phyloP scores from a whole-genome alignment of 2,797 vertebrate species.

The Salarias fasciatus region DNA sequence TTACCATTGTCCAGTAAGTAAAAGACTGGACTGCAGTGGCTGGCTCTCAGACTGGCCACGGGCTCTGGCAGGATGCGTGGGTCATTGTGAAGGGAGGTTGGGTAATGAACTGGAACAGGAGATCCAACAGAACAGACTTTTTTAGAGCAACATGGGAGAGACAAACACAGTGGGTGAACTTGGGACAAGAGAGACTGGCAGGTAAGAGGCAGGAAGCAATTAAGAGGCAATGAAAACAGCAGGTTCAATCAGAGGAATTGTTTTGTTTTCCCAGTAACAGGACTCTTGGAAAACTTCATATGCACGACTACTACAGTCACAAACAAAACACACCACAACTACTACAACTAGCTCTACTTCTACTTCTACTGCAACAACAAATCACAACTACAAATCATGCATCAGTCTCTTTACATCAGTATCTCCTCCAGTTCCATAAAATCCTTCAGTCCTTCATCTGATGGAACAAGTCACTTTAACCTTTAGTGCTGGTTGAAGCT shows the following conservation, averaged over 20 bases:
- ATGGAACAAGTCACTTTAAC: constrained; percentile 15
- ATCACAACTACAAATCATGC: background rate
- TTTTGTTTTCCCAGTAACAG: constrained; percentile 4
- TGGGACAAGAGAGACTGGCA: constrained; percentile 53
- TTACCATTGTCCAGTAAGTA: constrained; percentile 90
- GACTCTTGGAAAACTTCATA: background rate
- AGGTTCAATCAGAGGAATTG: constrained; percentile 28
- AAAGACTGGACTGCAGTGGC: constrained; percentile 88
- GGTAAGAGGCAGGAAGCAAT: constrained; percentile 51
- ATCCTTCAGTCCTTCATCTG: background rate
- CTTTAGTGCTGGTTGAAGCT: background rate
- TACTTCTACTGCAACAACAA: background rate
- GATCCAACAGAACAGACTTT: constrained; percentile 79
- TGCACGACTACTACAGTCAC: constrained; percentile 7
- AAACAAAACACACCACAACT: constrained; percentile 7
- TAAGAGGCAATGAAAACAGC: constrained; percentile 49
- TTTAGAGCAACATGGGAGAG: constrained; percentile 66
- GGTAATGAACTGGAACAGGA: constrained; percentile 86
- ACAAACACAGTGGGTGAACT: constrained; percentile 60
- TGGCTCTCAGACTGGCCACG: constrained; percentile 83
- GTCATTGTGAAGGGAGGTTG: constrained; percentile 84
- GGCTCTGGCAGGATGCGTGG: constrained; percentile 81
- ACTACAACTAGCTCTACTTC: background rate
- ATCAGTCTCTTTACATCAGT: background rate
- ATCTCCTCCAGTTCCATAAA: constrained; percentile 7